These are phyloP conservation scores for Pagetopsis macropterus DNA, from an alignment of 2,797 vertebrate species.

Conservation along the genomic window DNA sequence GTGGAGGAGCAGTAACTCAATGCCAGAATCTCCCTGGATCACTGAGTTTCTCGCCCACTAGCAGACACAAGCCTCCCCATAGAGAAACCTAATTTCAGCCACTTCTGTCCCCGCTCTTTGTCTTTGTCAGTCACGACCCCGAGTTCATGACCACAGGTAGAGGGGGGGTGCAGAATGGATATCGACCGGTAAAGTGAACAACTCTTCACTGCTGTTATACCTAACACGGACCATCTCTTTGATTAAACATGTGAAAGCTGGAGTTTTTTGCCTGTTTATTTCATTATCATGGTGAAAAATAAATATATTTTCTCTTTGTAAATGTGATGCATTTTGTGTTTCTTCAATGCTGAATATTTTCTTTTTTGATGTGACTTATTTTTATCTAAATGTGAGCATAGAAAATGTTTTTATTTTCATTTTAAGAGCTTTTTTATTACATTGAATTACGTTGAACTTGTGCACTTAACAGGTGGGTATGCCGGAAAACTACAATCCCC, in stretches of 20 bases:
- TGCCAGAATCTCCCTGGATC: conserved; percentile 57
- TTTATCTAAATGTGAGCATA: not conserved
- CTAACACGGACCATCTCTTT: conserved; percentile 26
- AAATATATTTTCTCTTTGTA: no score
- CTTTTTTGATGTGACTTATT: not conserved
- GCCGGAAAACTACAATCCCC: not conserved
- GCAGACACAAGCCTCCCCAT: conserved; percentile 43
- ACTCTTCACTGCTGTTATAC: conserved; percentile 38
- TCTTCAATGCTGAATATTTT: not conserved
- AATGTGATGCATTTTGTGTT: not conserved
- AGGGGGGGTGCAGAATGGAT: conserved; percentile 32
- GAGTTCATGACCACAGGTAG: conserved; percentile 54
- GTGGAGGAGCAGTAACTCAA: conserved; percentile 49
- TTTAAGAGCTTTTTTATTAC: no score
- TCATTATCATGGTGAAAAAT: not conserved
- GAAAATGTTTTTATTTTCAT: not conserved
- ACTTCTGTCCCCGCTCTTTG: conserved; percentile 54
- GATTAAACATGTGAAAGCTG: conserved; percentile 30
- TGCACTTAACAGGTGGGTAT: conserved; percentile 47
- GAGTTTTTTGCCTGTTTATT: conserved; percentile 2
- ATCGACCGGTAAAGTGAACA: conserved; percentile 49
- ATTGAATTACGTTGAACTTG: not conserved
- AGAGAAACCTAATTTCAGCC: conserved; percentile 62
- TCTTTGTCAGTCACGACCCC: conserved; percentile 60
- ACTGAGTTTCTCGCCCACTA: conserved; percentile 47